Evolutionary conservation across 2,797 vertebrate species (phyloP).

Genomic region (Cynodonichthys magdalenae): DNA sequence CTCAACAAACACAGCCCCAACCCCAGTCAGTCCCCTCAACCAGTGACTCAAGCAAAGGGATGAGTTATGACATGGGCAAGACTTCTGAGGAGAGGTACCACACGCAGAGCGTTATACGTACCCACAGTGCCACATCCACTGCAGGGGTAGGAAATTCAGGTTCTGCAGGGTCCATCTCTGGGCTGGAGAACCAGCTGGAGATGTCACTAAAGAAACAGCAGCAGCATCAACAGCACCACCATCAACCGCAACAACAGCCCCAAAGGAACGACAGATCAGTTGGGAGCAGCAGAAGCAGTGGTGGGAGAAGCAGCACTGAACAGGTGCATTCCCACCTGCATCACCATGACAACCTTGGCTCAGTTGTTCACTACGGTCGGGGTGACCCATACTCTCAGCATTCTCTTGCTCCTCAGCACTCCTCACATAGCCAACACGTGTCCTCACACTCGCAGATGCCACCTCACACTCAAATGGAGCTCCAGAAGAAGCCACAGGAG

Average conservation of each 20-base stretch:
- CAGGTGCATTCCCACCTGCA: conserved; percentile 82
- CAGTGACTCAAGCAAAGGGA: conserved; percentile 82
- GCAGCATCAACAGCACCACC: conserved; percentile 75
- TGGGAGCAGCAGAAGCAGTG: conserved; percentile 71
- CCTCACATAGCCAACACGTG: conserved; percentile 82
- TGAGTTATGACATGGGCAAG: conserved; percentile 88
- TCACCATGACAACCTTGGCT: conserved; percentile 88
- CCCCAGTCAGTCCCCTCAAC: conserved; percentile 72
- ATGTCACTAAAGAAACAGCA: conserved; percentile 88
- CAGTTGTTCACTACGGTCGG: conserved; percentile 88
- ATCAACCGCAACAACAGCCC: conserved; percentile 68
- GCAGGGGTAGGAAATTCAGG: conserved; percentile 72
- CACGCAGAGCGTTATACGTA: conserved; percentile 93
- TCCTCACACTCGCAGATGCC: conserved; percentile 79
- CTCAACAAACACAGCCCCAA: conserved; percentile 76
- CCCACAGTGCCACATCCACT: conserved; percentile 84
- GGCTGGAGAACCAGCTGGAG: conserved; percentile 89
- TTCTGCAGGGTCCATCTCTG: conserved; percentile 77
- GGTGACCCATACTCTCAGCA: conserved; percentile 82
- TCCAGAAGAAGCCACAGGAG: conserved; percentile 89
- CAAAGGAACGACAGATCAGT: conserved; percentile 86
- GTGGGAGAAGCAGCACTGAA: conserved; percentile 75
- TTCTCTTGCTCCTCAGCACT: conserved; percentile 78
- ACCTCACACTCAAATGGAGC: conserved; percentile 84
- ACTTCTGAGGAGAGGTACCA: conserved; percentile 91